These are phyloP conservation scores for Trachelus iudaicus DNA, from an alignment of 2,888 invertebrate genomes.

Conservation along the genomic window DNA sequence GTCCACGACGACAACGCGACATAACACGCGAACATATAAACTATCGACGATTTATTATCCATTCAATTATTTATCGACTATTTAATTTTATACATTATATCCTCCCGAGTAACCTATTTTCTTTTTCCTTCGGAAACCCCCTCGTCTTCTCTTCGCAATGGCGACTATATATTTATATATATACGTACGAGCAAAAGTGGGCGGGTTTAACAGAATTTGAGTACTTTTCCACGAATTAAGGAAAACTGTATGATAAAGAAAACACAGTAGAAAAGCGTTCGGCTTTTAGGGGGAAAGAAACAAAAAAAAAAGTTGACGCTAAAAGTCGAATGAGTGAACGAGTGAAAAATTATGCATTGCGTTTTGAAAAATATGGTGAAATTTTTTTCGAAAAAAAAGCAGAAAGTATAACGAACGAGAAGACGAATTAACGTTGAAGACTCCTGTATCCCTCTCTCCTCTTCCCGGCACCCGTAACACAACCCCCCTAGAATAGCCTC, in stretches of 20 bases:
- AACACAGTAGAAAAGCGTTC: not conserved
- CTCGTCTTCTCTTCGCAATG: not conserved
- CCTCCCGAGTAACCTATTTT: not conserved
- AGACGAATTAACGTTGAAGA: not conserved
- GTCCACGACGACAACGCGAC: not conserved
- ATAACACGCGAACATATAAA: constrained; percentile 1
- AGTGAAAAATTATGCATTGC: not conserved
- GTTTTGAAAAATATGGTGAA: not conserved
- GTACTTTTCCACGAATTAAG: too few species aligned
- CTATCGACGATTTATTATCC: constrained; percentile 21
- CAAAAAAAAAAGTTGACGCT: not conserved
- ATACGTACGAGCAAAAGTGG: not conserved
- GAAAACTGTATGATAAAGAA: not conserved
- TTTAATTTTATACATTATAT: constrained; percentile 34
- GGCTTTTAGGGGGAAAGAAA: not conserved
- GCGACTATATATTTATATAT: not conserved
- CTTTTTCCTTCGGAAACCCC: not conserved
- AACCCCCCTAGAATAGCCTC: too few species aligned
- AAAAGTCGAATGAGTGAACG: not conserved
- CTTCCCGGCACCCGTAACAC: too few species aligned
- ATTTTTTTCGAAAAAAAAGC: not conserved
- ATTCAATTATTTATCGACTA: constrained; percentile 37
- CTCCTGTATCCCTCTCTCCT: not conserved
- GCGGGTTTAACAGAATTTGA: too few species aligned
- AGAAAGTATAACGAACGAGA: not conserved